Percentiles rank a stretch among this genome's conserved stretches.
Conservation (phyloP, 2,797 vertebrate genomes). For the Crypturellus tataupa region DNA sequence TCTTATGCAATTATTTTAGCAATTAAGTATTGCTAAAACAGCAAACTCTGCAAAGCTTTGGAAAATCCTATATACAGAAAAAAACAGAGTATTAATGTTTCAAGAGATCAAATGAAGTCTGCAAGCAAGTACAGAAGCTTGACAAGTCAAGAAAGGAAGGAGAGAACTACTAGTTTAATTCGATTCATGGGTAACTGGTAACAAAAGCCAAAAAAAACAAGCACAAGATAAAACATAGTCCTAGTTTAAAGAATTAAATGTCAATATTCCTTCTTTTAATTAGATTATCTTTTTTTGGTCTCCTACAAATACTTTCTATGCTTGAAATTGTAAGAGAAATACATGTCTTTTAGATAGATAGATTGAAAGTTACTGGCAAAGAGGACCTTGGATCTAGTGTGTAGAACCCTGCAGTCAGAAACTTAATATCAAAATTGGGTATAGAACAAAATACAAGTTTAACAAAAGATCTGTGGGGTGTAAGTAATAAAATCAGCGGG, state of each 20-base stretch:
- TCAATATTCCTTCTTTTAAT: not conserved
- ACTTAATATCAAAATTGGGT: constrained; percentile 38
- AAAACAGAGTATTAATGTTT: not conserved
- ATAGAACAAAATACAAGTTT: constrained; percentile 67
- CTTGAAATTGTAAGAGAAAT: constrained; percentile 16
- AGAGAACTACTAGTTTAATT: not conserved
- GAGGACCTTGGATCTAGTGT: not conserved
- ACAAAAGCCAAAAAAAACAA: not conserved
- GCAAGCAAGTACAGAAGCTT: constrained; percentile 6
- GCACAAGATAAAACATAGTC: not conserved
- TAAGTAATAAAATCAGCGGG: constrained; percentile 75
- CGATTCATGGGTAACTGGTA: not conserved
- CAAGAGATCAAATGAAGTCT: constrained; percentile 13
- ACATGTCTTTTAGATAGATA: not conserved
- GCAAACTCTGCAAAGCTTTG: not conserved
- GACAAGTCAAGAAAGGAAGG: constrained; percentile 7
- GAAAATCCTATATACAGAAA: not conserved
- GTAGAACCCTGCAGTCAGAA: constrained; percentile 22
- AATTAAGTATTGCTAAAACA: no score
- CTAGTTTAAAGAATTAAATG: not conserved
- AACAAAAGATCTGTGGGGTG: constrained; percentile 67
- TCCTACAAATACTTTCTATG: not conserved
- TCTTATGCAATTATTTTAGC: no score
- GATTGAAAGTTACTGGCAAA: not conserved
- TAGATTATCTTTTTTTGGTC: not conserved